Percentiles rank a stretch among this genome's conserved stretches.
Conservation (phyloP, 2,888 invertebrate species). For the Villa cingulata region DNA sequence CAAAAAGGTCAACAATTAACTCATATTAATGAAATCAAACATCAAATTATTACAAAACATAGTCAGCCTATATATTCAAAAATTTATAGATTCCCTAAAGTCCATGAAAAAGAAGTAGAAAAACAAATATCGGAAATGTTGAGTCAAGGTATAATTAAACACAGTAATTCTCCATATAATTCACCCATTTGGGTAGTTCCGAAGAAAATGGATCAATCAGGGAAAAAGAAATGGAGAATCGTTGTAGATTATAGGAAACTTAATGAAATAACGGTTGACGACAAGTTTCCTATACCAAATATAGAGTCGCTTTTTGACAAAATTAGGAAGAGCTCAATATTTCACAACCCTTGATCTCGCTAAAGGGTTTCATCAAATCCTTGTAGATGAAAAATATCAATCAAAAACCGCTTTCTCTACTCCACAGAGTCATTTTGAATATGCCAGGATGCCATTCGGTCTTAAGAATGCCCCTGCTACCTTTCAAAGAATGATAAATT, state of each 20-base stretch:
- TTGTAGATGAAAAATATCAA: not conserved
- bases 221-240: constrained; percentile 5
- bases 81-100: no score
- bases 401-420: constrained; percentile 9
- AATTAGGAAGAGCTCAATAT: no score
- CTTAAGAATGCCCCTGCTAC: not conserved
- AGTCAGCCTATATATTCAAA: no score
- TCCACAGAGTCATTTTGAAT: constrained; percentile 5
- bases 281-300: not conserved
- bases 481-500: not conserved
- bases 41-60: no score
- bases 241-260: constrained; percentile 5
- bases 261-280: not conserved
- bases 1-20: no score
- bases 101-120: no score
- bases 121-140: no score
- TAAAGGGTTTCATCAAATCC: no score
- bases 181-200: constrained; percentile 5
- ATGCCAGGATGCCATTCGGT: constrained; percentile 4
- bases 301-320: not conserved
- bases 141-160: no score
- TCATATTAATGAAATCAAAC: no score
- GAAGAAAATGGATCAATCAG: constrained; percentile 4
- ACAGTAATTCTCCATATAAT: no score
- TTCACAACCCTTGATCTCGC: no score